Base-by-base conservation (phyloP, 2,113 vertebrate genomes). In the Tretioscincus oriximinensis region DNA sequence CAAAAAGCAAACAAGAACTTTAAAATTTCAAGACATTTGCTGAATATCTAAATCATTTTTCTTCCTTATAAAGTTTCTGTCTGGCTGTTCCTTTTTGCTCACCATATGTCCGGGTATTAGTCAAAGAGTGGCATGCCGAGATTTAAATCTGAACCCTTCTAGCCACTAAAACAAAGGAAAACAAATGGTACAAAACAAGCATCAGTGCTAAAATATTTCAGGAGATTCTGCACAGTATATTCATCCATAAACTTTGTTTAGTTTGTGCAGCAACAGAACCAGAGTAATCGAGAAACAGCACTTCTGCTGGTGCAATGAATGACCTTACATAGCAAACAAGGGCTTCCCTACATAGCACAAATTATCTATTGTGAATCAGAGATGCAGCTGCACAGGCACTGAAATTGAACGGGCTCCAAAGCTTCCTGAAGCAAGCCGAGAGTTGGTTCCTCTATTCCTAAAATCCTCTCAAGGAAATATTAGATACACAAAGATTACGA, bases 11-110 rank as follows among this genome's bases (percentile, higher is more conserved):
- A 22, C 9, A 73, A 87, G 12, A 45, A 74, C 35, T 75, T 90
- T 69, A 78, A 88, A 77, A 63, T 81, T 79, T 73, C 24, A 5
- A 73, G 74, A 61, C 9, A 68, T 87, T 64, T 51, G 54, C 14
- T 71, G 41, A 26, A 74, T 0, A 0, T 21, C 66, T 70, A 72
- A 87, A 61, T 20, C 1, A 16, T 41, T 8, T 66, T 41, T 21
- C 22, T 78, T 63, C 54, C 73, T 49, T 61, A 63, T 58, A 31
- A 67, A 64, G 45, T 66, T 16, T 45, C 21, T 58, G 54, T 68
- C 21, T 67, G 10, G 14, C 6, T 68, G 4, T 49, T 6, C 21
- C 16, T 41, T 60, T 54, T 35, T 24, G 0, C 0, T 16, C n/a
- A 12, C 18, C 67, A 28, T 26, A 80, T 18, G 2, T 29, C 11